phyloP scores from a whole-genome alignment of 2,113 vertebrate genomes.

The Syrrhaptes paradoxus region DNA sequence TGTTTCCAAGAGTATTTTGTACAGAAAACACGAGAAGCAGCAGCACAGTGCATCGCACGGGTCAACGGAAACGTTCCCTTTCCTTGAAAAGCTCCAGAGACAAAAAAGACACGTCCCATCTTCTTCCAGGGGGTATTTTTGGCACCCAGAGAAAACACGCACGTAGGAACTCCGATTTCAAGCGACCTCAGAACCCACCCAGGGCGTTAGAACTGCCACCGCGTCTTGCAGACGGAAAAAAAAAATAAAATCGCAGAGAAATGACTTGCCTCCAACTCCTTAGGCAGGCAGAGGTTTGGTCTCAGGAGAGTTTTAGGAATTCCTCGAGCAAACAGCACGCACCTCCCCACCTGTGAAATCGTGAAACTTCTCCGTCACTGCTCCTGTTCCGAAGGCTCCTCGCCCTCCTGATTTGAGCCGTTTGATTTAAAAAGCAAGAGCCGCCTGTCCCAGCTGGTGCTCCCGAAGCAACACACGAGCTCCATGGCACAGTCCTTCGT shows the following conservation, averaged over 20 bases:
- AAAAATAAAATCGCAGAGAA: background rate
- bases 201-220: background rate
- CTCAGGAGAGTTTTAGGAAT: background rate
- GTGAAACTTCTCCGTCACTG: background rate
- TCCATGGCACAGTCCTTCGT: slow-evolving; percentile 83
- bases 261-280: background rate
- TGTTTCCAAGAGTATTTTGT: background rate
- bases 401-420: accelerated
- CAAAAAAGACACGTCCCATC: background rate
- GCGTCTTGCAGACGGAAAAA: background rate
- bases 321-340: background rate
- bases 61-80: background rate
- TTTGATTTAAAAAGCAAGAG: slow-evolving; percentile 84
- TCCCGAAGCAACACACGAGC: slow-evolving; percentile 85
- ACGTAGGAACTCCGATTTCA: background rate
- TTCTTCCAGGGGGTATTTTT: background rate
- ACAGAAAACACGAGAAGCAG: background rate
- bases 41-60: accelerated
- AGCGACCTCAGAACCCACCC: background rate
- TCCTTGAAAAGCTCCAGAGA: background rate
- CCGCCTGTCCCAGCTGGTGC: slow-evolving; percentile 87
- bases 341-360: background rate
- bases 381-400: background rate
- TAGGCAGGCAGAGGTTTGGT: too few species aligned
- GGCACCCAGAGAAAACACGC: background rate